Evolutionary conservation across 2,113 vertebrate species (phyloP).

Genomic region (Pipra filicauda): DNA sequence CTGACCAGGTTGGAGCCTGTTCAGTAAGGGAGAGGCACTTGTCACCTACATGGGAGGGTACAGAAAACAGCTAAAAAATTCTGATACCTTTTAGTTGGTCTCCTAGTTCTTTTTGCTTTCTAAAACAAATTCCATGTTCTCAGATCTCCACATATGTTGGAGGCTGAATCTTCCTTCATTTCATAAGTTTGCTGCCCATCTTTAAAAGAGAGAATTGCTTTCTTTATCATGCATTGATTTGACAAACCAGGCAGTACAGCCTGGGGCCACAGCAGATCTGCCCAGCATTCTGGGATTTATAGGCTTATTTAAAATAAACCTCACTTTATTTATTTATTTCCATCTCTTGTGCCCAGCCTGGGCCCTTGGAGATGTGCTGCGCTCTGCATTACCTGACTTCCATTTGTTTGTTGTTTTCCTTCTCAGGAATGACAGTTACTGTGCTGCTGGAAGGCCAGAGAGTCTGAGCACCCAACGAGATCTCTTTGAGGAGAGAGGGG

Average conservation of each 20-base stretch:
- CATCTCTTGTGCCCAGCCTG: slow-evolving; percentile 13
- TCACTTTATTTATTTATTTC: slow-evolving; percentile 9
- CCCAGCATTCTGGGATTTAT: background rate
- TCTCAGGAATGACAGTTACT: slow-evolving; percentile 83
- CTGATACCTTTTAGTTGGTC: background rate
- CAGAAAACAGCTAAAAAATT: background rate
- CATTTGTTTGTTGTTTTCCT: slow-evolving; percentile 6
- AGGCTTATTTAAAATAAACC: background rate
- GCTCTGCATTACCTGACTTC: slow-evolving; percentile 25
- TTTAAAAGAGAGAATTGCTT: background rate
- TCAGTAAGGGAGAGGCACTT: background rate
- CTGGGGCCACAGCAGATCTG: background rate
- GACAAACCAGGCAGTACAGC: background rate
- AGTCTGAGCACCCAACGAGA: slow-evolving; percentile 74
- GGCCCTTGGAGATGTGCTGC: slow-evolving; percentile 41
- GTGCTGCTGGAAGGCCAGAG: slow-evolving; percentile 70
- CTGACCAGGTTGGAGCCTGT: background rate
- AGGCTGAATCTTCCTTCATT: background rate
- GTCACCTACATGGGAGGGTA: background rate
- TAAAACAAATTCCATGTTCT: background rate
- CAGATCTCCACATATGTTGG: background rate
- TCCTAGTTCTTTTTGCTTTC: background rate
- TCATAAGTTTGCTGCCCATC: background rate
- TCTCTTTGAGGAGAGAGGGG: slow-evolving; percentile 84
- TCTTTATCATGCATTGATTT: background rate